These are phyloP conservation scores for Maniola hyperantus DNA, from an alignment of 2,888 invertebrate genomes.

Conservation along the genomic window DNA sequence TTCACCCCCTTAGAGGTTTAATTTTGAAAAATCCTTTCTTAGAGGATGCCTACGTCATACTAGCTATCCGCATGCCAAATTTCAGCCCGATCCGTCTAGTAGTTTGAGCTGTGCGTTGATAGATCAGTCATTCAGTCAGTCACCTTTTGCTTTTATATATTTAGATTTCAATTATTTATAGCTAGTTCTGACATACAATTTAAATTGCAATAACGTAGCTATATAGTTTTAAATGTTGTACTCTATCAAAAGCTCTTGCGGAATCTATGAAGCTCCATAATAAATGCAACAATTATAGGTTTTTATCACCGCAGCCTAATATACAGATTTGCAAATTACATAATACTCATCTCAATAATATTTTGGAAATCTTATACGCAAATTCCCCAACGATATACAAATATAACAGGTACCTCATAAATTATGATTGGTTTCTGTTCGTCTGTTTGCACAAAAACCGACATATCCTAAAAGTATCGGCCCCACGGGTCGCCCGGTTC, in stretches of 20 bases:
- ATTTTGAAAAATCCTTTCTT: too few species aligned
- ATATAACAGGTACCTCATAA: neutral
- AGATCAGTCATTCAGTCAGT: too few species aligned
- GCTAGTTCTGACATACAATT: neutral
- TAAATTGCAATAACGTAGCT: neutral
- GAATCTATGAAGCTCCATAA: neutral
- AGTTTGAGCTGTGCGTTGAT: too few species aligned
- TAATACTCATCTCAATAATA: neutral
- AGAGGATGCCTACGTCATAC: too few species aligned
- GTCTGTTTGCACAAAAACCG: slow-evolving; percentile 51
- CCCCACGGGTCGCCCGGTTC: slow-evolving; percentile 49
- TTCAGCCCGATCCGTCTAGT: too few species aligned
- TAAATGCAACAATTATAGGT: neutral
- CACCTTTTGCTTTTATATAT: too few species aligned
- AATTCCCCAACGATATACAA: too few species aligned
- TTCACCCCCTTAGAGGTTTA: too few species aligned
- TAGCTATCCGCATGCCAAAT: too few species aligned
- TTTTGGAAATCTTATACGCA: neutral
- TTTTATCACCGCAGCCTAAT: neutral
- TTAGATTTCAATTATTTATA: too few species aligned
- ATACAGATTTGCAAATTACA: neutral
- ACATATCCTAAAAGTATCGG: slow-evolving; percentile 67
- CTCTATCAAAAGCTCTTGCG: neutral
- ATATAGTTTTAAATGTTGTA: neutral
- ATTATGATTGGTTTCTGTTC: neutral